A percentile compares a stretch with the other conserved stretches of the same genome.
Evolutionary conservation across 2,888 invertebrate genomes (phyloP).

Genomic region (Epinotia demarniana): DNA sequence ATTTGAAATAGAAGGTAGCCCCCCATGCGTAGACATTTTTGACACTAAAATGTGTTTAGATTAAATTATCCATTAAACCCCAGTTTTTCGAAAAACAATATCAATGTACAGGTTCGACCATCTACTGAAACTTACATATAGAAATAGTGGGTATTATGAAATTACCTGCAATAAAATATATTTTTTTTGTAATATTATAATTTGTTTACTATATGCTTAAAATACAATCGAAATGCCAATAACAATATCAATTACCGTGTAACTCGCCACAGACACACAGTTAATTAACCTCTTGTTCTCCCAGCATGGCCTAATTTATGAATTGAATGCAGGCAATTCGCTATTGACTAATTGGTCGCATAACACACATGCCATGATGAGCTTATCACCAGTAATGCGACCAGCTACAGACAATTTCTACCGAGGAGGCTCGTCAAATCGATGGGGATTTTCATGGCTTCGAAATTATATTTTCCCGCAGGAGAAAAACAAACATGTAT

Average conservation of each 20-base stretch:
- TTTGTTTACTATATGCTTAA: not conserved
- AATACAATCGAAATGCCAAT: not conserved
- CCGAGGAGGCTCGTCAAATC: not conserved
- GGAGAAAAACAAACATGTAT: too few relatives aligned
- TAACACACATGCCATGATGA: constrained; percentile 63
- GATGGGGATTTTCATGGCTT: not conserved
- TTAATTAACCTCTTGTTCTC: constrained; percentile 40
- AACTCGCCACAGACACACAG: constrained; percentile 54
- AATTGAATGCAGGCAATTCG: constrained; percentile 56
- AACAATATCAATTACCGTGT: not conserved
- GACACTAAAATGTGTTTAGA: too few relatives aligned
- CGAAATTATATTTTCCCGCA: too few relatives aligned
- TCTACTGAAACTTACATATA: too few relatives aligned
- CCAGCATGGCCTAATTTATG: constrained; percentile 45
- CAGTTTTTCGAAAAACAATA: too few relatives aligned
- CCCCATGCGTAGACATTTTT: too few relatives aligned
- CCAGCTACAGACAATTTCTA: constrained; percentile 51
- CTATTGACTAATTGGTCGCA: constrained; percentile 71
- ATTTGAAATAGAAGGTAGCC: too few relatives aligned
- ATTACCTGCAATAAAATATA: not conserved
- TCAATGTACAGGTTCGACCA: too few relatives aligned
- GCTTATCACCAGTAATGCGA: constrained; percentile 70
- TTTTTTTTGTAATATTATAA: not conserved
- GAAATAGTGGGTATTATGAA: too few relatives aligned
- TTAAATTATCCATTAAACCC: too few relatives aligned